Evolutionary conservation across 1,140 invertebrate genomes (phyloP), one percentile per base, ranked within the genome.

Genomic region (Schlechtendalia chinensis): DNA sequence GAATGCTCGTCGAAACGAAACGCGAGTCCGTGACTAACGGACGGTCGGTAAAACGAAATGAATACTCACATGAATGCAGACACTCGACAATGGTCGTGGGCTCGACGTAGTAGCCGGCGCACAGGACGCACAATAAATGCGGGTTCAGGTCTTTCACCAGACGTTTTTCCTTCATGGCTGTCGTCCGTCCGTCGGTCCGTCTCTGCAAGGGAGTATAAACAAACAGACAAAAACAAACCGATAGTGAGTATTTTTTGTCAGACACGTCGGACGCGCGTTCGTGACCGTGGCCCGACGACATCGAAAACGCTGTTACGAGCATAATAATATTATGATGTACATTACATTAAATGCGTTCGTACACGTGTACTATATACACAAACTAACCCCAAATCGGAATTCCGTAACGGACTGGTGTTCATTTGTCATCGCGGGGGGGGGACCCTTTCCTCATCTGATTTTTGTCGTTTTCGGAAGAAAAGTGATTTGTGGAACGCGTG

Each of bases 21-120:
- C n/a, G n/a, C n/a, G n/a, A n/a, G n/a, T n/a, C n/a, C n/a, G n/a
- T n/a, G n/a, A n/a, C n/a, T n/a, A n/a, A n/a, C n/a, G n/a, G n/a
- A n/a, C n/a, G n/a, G n/a, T n/a, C n/a, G n/a, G n/a, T 39, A 39
- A 39, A 4, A 67, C 8, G 22, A 45, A 22, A 47, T 50, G 54
- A n/a, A 50, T 85, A 91, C 91, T 92, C 89, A 94, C 92, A 97
- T 45, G 96, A 95, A 87, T 98, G 96, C 82, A 97, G 89, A 89
- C 96, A 98, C 87, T 96, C 94, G 56, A 94, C 93, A 80, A 98
- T 95, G 47, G 96, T 96, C 14, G 95, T 97, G 10, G 96, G 96
- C 86, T 98, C 95, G 81, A 98, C 92, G 84, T 96, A 92, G 85
- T 98, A 98, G 19, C 96, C 96, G 81, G 90, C 89, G 87, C 96